These are phyloP conservation scores for Megalurothrips usitatus DNA, from an alignment of 2,888 invertebrate genomes.

Conservation along the genomic window DNA sequence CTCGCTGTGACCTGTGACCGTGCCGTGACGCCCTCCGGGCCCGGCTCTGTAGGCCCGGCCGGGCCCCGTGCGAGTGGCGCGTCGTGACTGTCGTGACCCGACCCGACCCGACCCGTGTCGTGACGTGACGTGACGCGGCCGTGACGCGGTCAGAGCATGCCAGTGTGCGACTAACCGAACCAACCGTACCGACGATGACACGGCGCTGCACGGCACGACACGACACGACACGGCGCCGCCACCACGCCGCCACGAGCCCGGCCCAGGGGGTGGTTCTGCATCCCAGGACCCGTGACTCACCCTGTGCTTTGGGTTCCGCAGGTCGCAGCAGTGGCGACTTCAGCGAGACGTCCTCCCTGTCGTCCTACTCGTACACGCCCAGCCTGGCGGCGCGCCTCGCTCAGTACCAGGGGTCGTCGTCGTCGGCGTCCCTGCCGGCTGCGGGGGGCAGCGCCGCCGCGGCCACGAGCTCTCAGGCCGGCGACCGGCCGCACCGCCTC, in stretches of 20 bases:
- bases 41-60: too few relatives aligned
- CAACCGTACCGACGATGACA: too few relatives aligned
- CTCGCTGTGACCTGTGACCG: too few relatives aligned
- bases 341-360: conserved; percentile 11
- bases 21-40: too few relatives aligned
- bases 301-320: background rate
- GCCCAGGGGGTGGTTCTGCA: too few relatives aligned
- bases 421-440: background rate
- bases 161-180: conserved; percentile 24
- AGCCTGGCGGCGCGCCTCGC: conserved; percentile 44
- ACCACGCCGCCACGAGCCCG: background rate
- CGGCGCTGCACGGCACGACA: too few relatives aligned
- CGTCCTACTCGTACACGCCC: conserved; percentile 43
- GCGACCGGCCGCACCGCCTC: background rate
- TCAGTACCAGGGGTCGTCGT: background rate
- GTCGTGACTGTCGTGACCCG: too few relatives aligned
- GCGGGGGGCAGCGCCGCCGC: background rate
- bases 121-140: background rate
- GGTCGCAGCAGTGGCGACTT: conserved; percentile 9
- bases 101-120: too few relatives aligned
- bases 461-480: background rate
- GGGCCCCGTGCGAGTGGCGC: too few relatives aligned
- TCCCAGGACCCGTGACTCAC: background rate
- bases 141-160: background rate
- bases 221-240: background rate